phyloP scores from a whole-genome alignment of 2,113 vertebrate species.

The Tachysurus fulvidraco region DNA sequence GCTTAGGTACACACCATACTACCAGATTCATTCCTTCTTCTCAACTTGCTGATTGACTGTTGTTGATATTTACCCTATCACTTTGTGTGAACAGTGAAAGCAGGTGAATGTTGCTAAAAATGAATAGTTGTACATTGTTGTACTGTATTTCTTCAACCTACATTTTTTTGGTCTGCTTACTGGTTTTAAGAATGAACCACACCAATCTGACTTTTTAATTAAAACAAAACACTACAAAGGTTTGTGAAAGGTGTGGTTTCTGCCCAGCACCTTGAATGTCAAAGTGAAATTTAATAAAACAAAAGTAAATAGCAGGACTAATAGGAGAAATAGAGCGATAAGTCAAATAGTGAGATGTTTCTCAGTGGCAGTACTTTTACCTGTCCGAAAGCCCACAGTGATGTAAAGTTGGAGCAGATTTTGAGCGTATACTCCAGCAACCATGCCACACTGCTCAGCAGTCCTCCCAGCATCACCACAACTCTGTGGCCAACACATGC shows the following conservation, averaged over 20 bases:
- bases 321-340: neutral
- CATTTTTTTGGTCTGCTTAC: neutral
- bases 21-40: neutral
- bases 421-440: constrained; percentile 55
- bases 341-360: neutral
- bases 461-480: constrained; percentile 64
- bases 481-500: constrained; percentile 56
- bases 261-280: neutral
- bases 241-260: neutral
- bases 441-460: constrained; percentile 60
- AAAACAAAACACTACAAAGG: neutral
- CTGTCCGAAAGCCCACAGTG: constrained; percentile 64
- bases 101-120: neutral
- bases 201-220: neutral
- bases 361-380: constrained; percentile 39
- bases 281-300: constrained; percentile 7
- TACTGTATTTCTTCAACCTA: neutral
- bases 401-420: constrained; percentile 65
- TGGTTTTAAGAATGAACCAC: neutral
- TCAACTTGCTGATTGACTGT: neutral
- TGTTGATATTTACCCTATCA: neutral
- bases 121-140: neutral
- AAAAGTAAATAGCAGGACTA: constrained; percentile 12
- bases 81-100: no score
- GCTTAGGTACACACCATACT: neutral